These are phyloP conservation scores for Portunus trituberculatus DNA, from an alignment of 1,140 invertebrate species.

Conservation along the genomic window DNA sequence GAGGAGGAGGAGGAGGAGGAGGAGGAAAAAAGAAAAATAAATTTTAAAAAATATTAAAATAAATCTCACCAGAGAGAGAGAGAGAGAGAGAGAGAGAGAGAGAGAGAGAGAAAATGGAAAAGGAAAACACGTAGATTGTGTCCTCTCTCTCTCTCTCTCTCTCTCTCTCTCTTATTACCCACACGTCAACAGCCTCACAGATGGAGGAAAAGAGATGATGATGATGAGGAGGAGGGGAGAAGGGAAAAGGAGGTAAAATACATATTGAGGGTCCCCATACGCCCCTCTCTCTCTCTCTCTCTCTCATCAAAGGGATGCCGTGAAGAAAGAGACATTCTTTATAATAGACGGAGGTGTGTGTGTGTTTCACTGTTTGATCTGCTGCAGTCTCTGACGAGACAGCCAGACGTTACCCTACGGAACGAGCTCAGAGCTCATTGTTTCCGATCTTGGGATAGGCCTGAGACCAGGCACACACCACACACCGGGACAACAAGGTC, in stretches of 20 bases:
- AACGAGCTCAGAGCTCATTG: too few species aligned
- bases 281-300: not conserved
- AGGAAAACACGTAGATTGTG: not conserved
- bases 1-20: conserved; percentile 39
- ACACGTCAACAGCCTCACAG: not conserved
- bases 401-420: too few species aligned
- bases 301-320: not conserved
- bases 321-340: not conserved
- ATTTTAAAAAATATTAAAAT: too few species aligned
- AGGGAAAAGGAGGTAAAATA: not conserved
- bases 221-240: not conserved
- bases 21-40: not conserved
- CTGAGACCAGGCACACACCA: too few species aligned
- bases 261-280: not conserved
- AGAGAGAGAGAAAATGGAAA: too few species aligned
- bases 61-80: too few species aligned
- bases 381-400: too few species aligned
- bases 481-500: too few species aligned
- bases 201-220: not conserved
- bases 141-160: not conserved
- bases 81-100: too few species aligned
- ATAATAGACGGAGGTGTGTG: not conserved
- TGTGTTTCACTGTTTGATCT: too few species aligned
- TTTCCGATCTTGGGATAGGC: too few species aligned
- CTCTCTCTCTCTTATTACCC: not conserved